Base-by-base conservation (phyloP, 2,888 invertebrate species). In the Synergus itoensis region DNA sequence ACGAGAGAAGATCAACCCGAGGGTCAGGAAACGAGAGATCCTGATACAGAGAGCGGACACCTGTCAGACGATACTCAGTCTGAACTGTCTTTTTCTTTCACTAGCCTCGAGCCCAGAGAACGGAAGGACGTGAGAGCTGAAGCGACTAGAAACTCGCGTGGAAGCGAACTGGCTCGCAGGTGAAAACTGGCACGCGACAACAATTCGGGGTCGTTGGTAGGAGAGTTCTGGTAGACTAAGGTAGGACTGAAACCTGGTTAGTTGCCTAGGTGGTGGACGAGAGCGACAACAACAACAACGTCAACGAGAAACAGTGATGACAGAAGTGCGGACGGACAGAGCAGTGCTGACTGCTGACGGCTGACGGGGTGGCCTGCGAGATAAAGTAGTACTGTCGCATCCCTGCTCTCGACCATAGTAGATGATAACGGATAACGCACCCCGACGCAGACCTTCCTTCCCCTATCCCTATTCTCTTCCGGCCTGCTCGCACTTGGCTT, bases 181-280 rank as follows among this genome's bases (percentile, higher is more conserved):
- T 73, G 73, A 73, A 73, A 73, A 73, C 73, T 73, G 73, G 73
- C 73, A 73, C 73, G 73, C 73, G 73, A 73, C 73, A 73, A 53
- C 28, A 53, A 73, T 73, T 73, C 73, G 73, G 73, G 73, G 73
- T 73, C 73, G 53, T 53, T 73, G 73, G 73, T 73, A 73, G 73
- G 73, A 73, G 73, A 28, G 28, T 3, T 28, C 28, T 28, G 28
- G 28, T 28, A 28, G 3, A 28, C 28, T 28, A 28, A 28, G 53
- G 48, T 45, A 48, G 48, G 7, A 41, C 41, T 41, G 41, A 45
- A 12, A 63, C n/a, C 48, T 73, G 73, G 36, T 28, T 73, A 48
- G 53, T 41, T 41, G 41, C n/a, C 73, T 73, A 48, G 53, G 48
- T 48, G 28, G 36, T 53, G 73, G n/a, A 36, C 18, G 28, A 28